A percentile compares a stretch with the other conserved stretches of the same genome.
phyloP scores from a whole-genome alignment of 2,888 invertebrate genomes.

The Drosophila prolongata region DNA sequence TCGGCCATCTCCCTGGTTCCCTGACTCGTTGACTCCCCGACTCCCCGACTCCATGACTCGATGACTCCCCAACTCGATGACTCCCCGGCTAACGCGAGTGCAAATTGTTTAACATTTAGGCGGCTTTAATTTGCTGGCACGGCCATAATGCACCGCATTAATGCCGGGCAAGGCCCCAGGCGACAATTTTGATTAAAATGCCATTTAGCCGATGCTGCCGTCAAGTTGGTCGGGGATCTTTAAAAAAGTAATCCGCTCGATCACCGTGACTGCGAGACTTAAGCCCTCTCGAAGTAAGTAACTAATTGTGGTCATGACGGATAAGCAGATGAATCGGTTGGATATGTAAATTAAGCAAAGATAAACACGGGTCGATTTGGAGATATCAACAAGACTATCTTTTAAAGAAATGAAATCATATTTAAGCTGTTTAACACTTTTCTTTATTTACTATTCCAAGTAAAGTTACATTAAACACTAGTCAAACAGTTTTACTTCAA shows the following conservation, averaged over 20 bases:
- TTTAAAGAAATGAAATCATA: not conserved
- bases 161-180: constrained; percentile 55
- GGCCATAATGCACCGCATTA: constrained; percentile 70
- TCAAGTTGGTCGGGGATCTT: constrained; percentile 28
- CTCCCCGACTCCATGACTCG: too few species aligned
- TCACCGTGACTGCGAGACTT: constrained; percentile 20
- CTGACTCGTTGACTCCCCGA: constrained; percentile 26
- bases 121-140: constrained; percentile 68
- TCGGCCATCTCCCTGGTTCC: constrained; percentile 21
- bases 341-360: not conserved
- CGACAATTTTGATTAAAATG: constrained; percentile 80
- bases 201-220: constrained; percentile 61
- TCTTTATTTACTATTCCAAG: too few species aligned
- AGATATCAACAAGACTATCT: not conserved
- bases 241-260: constrained; percentile 64
- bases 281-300: constrained; percentile 57
- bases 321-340: constrained; percentile 26
- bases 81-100: constrained; percentile 64
- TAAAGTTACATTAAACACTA: too few species aligned
- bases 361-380: not conserved
- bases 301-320: constrained; percentile 61
- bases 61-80: too few species aligned
- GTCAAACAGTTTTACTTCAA: too few species aligned
- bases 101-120: constrained; percentile 80
- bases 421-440: too few species aligned